Conservation (phyloP, 2,797 vertebrate genomes). For the Peromyscus attwateri region DNA sequence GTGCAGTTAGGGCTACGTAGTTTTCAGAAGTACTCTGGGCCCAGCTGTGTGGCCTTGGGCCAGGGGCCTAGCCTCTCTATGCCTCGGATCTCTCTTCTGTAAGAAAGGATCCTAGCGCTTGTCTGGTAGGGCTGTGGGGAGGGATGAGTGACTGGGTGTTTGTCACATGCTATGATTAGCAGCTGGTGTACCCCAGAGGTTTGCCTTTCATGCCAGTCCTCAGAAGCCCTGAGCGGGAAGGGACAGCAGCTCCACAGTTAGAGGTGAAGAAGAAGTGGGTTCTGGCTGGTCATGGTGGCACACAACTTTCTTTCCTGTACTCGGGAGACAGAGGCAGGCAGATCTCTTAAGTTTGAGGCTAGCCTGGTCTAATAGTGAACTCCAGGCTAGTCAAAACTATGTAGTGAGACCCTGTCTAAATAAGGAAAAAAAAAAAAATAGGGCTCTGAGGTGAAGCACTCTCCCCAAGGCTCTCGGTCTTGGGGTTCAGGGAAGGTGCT, state of each 20-base stretch:
- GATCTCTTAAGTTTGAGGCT: background rate
- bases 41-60: background rate
- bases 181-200: background rate
- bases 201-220: background rate
- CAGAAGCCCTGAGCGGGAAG: slow-evolving; percentile 2
- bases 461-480: background rate
- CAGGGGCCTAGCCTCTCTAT: background rate
- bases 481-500: background rate
- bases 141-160: background rate
- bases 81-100: background rate
- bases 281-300: background rate
- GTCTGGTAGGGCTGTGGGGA: background rate
- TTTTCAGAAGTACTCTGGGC: background rate
- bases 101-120: background rate
- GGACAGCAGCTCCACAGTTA: background rate
- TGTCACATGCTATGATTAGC: background rate
- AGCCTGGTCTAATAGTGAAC: background rate
- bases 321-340: background rate
- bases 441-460: background rate
- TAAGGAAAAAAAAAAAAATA: too few species aligned
- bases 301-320: background rate
- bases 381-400: background rate
- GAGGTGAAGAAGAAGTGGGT: background rate
- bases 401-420: background rate
- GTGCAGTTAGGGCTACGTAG: background rate